Base-by-base conservation (phyloP, 2,888 invertebrate species). In the Brachypalpus laphriformis region DNA sequence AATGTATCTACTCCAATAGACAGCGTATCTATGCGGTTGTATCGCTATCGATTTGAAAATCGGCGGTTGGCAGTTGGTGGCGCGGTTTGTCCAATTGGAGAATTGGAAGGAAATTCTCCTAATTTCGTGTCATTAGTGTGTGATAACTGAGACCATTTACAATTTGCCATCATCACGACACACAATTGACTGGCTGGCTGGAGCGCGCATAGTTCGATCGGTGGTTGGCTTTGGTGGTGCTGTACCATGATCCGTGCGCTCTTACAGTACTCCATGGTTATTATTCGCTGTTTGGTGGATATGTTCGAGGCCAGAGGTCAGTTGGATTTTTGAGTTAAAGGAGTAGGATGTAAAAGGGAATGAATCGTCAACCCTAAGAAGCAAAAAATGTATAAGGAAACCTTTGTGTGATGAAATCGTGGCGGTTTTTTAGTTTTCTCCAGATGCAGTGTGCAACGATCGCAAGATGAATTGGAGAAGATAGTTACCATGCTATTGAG, bases 141-240 rank as follows among this genome's bases (percentile, higher is more conserved):
- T 90, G 90, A 90, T 90, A 90, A 90, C 90, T 91, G 89, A 91
- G 90, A 91, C 91, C 90, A 91, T 91, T 91, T 91, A 91, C 91
- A 91, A 91, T 91, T 91, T 91, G 91, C 91, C 91, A 91, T 90
- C 91, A 91, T 91, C 91, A 91, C 91, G 91, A 91, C 91, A 91
- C 51, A 70, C 51, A 74, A 80, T 75, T 75, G 80, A 71, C 76
- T 70, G 56, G 16, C 59, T 2, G 28, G 2, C 65, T 57, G 40
- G 37, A 31, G 56, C 63, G 54, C 66, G 49, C 49, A 56, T 25
- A 57, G 47, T 47, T 71, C 59, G 77, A 54, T 74, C 51, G 14
- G 6, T 40, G 18, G n/a, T 20, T n/a, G n/a, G 37, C 31, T 40
- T 6, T 22, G n/a, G n/a, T 14, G 37, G 11, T 28, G 31, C 40